A percentile compares a stretch with the other conserved stretches of the same genome.
Evolutionary conservation across 2,113 vertebrate genomes (phyloP).

Genomic region (Aldabrachelys gigantea): DNA sequence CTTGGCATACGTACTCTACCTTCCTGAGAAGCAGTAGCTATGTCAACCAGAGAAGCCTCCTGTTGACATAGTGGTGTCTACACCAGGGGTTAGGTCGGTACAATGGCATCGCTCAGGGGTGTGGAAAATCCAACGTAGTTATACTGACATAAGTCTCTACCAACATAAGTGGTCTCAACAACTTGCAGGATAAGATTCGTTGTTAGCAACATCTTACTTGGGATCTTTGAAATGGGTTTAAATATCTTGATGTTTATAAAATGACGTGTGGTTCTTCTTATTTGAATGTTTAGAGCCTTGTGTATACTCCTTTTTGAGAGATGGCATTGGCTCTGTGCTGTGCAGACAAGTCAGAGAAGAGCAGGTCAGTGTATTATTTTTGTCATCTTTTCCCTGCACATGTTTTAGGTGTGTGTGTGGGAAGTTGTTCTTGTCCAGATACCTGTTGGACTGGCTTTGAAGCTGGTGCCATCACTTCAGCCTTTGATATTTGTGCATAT

Average conservation of each 20-base stretch:
- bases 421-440: slow-evolving; percentile 18
- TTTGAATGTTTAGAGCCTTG: background rate
- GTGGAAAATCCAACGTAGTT: background rate
- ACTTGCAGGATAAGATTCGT: background rate
- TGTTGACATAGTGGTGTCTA: background rate
- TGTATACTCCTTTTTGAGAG: background rate
- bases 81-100: background rate
- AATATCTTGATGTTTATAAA: background rate
- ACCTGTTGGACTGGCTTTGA: slow-evolving; percentile 52
- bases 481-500: background rate
- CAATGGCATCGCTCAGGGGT: background rate
- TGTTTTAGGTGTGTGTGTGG: background rate
- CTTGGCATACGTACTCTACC: background rate
- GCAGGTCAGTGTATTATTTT: background rate
- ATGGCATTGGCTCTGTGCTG: background rate
- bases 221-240: background rate
- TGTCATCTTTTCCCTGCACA: background rate
- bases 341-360: background rate
- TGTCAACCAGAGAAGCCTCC: background rate
- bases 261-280: background rate
- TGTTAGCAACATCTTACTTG: background rate
- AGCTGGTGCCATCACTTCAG: slow-evolving; percentile 3
- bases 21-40: background rate
- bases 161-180: background rate
- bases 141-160: background rate